phyloP scores from a whole-genome alignment of 2,113 vertebrate species.

The Gymnobelideus leadbeateri region DNA sequence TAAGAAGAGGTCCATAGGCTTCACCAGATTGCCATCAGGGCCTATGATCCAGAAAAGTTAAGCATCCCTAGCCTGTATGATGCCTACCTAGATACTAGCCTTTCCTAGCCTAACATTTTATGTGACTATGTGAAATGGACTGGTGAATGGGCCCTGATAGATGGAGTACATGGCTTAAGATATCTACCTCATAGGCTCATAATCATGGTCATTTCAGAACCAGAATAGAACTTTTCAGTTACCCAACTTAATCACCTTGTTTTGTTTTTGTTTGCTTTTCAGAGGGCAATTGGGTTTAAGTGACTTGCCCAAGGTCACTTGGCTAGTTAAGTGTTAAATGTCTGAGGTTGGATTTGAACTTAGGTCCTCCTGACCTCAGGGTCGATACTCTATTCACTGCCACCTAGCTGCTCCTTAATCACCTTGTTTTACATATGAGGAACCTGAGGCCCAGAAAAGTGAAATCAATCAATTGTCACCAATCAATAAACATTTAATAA shows the following conservation, averaged over 20 bases:
- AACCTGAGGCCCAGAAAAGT: not conserved
- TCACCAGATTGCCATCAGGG: not conserved
- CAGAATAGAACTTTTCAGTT: not conserved
- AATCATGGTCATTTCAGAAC: not conserved
- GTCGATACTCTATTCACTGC: too few relatives aligned
- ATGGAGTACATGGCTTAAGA: not conserved
- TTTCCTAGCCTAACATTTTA: not conserved
- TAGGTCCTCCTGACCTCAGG: too few relatives aligned
- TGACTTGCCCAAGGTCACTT: too few relatives aligned
- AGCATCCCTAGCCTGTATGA: too few relatives aligned
- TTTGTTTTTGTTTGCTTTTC: not conserved
- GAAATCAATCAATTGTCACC: not conserved
- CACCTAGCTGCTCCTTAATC: too few relatives aligned
- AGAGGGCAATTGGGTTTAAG: too few relatives aligned
- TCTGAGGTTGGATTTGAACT: too few relatives aligned
- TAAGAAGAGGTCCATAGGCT: not conserved
- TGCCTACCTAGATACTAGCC: not conserved
- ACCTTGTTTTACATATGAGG: not conserved
- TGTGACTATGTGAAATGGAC: not conserved
- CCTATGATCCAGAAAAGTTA: not conserved
- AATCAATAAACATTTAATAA: not conserved
- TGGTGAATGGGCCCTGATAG: not conserved
- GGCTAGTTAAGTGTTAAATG: too few relatives aligned
- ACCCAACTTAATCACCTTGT: not conserved
- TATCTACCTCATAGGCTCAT: too few relatives aligned